Base-by-base conservation (phyloP, 2,797 vertebrate genomes). In the Acrossocheilus wenchowensis region DNA sequence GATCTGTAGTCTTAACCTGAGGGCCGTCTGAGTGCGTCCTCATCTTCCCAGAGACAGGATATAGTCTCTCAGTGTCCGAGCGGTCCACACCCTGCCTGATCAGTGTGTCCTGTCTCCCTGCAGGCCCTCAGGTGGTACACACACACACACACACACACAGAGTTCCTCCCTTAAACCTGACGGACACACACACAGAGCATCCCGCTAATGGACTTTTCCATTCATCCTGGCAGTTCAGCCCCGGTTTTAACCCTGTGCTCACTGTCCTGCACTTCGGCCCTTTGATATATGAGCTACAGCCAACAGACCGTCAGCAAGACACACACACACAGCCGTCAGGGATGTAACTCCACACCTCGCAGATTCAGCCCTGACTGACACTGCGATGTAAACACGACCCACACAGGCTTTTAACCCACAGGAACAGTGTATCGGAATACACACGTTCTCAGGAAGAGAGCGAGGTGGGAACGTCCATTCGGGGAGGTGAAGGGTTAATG, bases 381-480 rank as follows among this genome's bases (percentile, higher is more conserved):
- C 84, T 92, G 93, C 91, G 91, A 89, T 94, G 93, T 94, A 94
- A 94, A 95, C 93, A 91, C 43, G 2, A 74, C 81, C 50, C 87
- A 64, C 89, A 81, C 84, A 52, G 73, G 86, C 77, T 89, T 90
- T 91, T 86, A 91, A 88, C 72, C 84, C 83, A 75, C 60, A 87
- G 92, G 92, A 87, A 86, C 81, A 45, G 89, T 88, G 26, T 86
- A 84, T 93, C 93, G 72, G 90, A 91, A 88, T 92, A 91, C 81
- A 75, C 71, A 66, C 4, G 26, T 78, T 62, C 81, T 82, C 80
- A 71, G 72, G 85, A 88, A 88, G 68, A 81, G 66, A 88, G 36
- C 21, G 68, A 64, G 57, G 84, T 73, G 84, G 43, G 78, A 74
- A 48, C 34, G 39, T 62, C 66, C 50, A 74, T 64, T 86, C n/a